Percentiles rank a stretch among this genome's conserved stretches.
phyloP scores from a whole-genome alignment of 2,888 invertebrate species.

The Drosophila hawaiiensis region DNA sequence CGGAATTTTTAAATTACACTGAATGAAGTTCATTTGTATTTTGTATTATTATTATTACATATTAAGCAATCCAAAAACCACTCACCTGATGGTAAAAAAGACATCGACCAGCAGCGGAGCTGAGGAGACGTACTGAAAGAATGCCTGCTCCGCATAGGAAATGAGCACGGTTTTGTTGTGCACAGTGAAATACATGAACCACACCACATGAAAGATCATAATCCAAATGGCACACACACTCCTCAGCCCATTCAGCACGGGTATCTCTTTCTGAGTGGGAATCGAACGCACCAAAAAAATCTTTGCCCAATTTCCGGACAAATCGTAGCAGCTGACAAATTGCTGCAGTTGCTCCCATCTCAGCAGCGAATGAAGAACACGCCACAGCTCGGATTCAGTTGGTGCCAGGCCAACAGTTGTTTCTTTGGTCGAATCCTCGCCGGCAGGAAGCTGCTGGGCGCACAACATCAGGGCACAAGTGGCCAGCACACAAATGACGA shows the following conservation, averaged over 20 bases:
- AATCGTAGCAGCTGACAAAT: constrained; percentile 83
- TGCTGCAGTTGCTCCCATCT: constrained; percentile 51
- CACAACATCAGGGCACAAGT: constrained; percentile 76
- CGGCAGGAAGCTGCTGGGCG: constrained; percentile 55
- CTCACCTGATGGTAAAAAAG: constrained; percentile 85
- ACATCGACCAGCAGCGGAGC: constrained; percentile 85
- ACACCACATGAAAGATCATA: constrained; percentile 84
- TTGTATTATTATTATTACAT: neutral
- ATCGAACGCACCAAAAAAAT: constrained; percentile 77
- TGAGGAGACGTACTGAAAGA: constrained; percentile 84
- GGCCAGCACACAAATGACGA: constrained; percentile 68
- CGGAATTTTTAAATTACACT: neutral
- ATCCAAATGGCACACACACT: constrained; percentile 85
- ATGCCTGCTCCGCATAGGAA: constrained; percentile 82
- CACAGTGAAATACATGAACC: constrained; percentile 85
- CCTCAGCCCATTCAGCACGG: constrained; percentile 84
- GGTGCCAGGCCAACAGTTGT: constrained; percentile 51
- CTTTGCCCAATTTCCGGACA: constrained; percentile 76
- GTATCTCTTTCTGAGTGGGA: constrained; percentile 74
- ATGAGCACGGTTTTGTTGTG: constrained; percentile 84
- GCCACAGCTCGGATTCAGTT: constrained; percentile 65
- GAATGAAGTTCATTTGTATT: neutral
- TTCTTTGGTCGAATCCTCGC: constrained; percentile 2
- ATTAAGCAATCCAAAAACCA: neutral
- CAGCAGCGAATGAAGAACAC: constrained; percentile 57